A percentile compares a stretch with the other conserved stretches of the same genome.
These are phyloP conservation scores for Steatornis caripensis DNA, from an alignment of 2,113 vertebrate genomes.

Conservation along the genomic window DNA sequence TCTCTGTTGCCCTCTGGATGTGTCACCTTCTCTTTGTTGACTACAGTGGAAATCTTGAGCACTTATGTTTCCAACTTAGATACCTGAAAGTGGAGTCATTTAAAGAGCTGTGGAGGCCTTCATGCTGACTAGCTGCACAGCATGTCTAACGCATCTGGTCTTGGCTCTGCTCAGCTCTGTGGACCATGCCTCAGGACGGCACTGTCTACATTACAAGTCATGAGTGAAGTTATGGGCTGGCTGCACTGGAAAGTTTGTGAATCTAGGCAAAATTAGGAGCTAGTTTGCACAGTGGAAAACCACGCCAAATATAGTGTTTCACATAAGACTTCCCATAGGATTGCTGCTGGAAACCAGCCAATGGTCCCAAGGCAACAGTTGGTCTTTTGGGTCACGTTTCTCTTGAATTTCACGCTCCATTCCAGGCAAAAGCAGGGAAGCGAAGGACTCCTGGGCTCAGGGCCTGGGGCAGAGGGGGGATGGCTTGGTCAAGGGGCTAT, in stretches of 20 bases:
- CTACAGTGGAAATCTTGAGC: neutral
- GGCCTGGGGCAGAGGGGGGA: neutral
- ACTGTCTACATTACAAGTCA: accelerated
- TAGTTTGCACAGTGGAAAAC: neutral
- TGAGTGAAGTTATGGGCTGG: neutral
- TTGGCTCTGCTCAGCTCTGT: neutral
- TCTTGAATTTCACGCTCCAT: neutral
- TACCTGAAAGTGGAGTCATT: accelerated
- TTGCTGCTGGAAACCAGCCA: neutral
- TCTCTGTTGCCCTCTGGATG: accelerated
- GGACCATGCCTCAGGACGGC: neutral
- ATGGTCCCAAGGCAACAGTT: neutral
- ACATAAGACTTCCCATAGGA: neutral
- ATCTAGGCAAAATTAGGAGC: neutral
- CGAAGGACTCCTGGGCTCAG: neutral
- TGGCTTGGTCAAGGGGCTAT: neutral
- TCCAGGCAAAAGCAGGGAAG: neutral
- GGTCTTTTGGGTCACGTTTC: neutral
- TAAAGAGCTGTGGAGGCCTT: neutral
- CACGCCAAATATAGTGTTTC: neutral
- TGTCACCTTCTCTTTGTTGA: neutral
- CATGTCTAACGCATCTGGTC: too few species aligned
- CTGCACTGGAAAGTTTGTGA: neutral
- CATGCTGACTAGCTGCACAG: neutral
- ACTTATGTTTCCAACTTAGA: neutral